A percentile compares a stretch with the other conserved stretches of the same genome.
These are phyloP conservation scores for Cariama cristata DNA, from an alignment of 2,113 vertebrate genomes.

Conservation along the genomic window DNA sequence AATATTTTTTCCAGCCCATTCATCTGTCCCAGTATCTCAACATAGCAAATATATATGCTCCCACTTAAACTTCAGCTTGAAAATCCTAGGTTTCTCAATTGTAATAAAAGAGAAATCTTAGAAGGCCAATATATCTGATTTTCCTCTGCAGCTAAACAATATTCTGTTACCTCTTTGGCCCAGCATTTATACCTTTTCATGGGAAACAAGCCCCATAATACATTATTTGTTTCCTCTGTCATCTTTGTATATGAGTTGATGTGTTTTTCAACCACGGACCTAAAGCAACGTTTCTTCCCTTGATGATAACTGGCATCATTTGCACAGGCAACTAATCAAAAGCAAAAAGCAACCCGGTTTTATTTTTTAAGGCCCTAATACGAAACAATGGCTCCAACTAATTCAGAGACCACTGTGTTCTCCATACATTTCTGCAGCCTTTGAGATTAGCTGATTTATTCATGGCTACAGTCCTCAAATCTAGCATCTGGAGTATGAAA, in stretches of 20 bases:
- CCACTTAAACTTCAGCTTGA: neutral
- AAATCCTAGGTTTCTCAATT: neutral
- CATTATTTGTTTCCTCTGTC: neutral
- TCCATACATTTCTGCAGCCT: neutral
- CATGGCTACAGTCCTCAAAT: neutral
- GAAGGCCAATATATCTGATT: neutral
- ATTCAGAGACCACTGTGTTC: neutral
- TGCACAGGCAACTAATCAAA: neutral
- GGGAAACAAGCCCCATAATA: neutral
- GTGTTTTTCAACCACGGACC: neutral
- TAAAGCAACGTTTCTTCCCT: neutral
- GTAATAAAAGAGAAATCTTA: neutral
- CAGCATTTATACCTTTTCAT: neutral
- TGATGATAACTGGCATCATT: neutral
- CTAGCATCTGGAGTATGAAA: constrained; percentile 33
- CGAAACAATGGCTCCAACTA: neutral
- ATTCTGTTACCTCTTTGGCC: neutral
- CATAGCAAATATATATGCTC: neutral
- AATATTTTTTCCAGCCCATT: constrained; percentile 15
- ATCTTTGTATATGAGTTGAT: neutral
- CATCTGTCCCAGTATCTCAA: constrained; percentile 2
- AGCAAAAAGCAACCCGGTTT: neutral
- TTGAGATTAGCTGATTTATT: constrained; percentile 50
- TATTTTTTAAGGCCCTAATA: neutral
- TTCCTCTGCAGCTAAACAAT: neutral